phyloP scores from a whole-genome alignment of 2,888 invertebrate species.

The Pelosia muscerda region DNA sequence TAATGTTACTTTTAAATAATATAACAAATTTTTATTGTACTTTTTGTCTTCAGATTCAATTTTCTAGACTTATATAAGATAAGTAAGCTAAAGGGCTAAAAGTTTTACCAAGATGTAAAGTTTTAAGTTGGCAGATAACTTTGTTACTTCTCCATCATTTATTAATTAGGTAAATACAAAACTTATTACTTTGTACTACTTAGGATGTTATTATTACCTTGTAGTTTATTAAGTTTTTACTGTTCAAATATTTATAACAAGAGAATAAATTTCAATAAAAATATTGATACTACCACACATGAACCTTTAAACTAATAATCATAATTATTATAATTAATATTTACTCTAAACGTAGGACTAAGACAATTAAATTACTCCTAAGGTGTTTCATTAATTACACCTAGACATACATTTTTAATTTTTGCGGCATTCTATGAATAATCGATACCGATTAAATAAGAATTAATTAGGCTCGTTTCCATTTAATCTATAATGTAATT shows the following conservation, averaged over 20 bases:
- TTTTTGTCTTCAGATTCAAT: constrained; percentile 33
- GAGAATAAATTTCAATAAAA: no score
- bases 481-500: constrained; percentile 75
- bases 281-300: no score
- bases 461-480: constrained; percentile 67
- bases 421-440: constrained; percentile 25
- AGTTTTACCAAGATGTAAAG: constrained; percentile 54
- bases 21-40: background rate
- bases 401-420: constrained; percentile 6
- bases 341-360: background rate
- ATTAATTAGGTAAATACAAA: constrained; percentile 21
- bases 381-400: constrained; percentile 6
- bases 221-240: background rate
- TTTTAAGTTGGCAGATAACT: constrained; percentile 56
- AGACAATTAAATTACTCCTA: background rate
- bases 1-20: no score
- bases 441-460: constrained; percentile 57
- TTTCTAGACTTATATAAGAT: constrained; percentile 59
- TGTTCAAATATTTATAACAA: background rate
- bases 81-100: constrained; percentile 62
- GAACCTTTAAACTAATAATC: no score
- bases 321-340: no score
- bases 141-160: constrained; percentile 37
- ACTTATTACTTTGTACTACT: background rate
- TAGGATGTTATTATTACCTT: background rate